Base-by-base conservation (phyloP, 2,113 vertebrate genomes). In the Regulus satrapa region DNA sequence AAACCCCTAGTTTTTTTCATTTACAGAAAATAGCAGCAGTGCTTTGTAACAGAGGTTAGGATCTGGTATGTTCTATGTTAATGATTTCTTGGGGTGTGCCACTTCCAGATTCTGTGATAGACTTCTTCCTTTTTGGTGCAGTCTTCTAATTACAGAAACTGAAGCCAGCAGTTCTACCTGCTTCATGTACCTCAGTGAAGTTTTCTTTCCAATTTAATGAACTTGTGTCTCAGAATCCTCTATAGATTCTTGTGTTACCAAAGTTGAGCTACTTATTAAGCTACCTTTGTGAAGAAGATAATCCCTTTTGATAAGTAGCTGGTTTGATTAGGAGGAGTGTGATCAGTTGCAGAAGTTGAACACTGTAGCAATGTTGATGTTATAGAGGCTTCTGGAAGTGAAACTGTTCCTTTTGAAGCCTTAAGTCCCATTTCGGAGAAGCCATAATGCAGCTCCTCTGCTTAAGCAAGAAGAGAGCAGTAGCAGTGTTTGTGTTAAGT, bases 331-430 rank as follows among this genome's bases (percentile, higher is more conserved):
- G 36, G 17, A 40, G 41, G 49, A 41, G 38, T n/a, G 32, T 5
- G 0, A 45, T 83, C 28, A 15, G 45, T 64, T 75, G 18, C 19
- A 36, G 49, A n/a, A 45, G 78, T 75, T 25, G 64, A 76, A 46
- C 0, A 0, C 36, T 73, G 1, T 29, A 32, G 28, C 21, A n/a
- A 10, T 46, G 13, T 26, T 76, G 62, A 61, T 8, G 7, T 54
- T 85, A 3, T 5, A 34, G 4, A 3, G 48, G 58, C 32, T 83
- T 88, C 31, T 92, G 45, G 16, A 94, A 34, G 21, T 67, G 46
- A 48, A 92, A 76, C 24, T 54, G 25, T 48, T 72, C 3, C 11
- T 79, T 56, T 77, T 52, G 66, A 92, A 89, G 40, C 29, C 20
- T 63, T 19, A 75, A 78, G 36, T 58, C 38, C 23, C 41, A 52